Conservation (phyloP, 2,888 invertebrate species). For the Neocrepidodera transversa region DNA sequence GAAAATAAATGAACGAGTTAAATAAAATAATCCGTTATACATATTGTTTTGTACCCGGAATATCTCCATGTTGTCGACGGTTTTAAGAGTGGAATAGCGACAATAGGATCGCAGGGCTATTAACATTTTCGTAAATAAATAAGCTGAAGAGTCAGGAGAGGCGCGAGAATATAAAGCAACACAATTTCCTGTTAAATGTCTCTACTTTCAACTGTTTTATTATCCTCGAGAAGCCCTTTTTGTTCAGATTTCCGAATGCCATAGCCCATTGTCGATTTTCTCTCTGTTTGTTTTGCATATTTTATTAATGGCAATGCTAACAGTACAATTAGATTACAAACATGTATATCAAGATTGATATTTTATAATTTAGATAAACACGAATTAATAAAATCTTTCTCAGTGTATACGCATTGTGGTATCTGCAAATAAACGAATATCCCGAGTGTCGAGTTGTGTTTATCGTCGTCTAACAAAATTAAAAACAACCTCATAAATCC, state of each 20-base stretch:
- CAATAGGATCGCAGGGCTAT: constrained; percentile 10
- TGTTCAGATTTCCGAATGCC: constrained; percentile 42
- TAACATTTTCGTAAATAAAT: constrained; percentile 32
- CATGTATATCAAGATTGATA: no score
- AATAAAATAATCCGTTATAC: not conserved
- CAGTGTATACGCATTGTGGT: not conserved
- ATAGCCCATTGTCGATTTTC: constrained; percentile 45
- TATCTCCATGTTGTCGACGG: constrained; percentile 7
- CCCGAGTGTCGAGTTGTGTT: constrained; percentile 11
- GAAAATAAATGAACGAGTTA: not conserved
- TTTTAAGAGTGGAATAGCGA: not conserved
- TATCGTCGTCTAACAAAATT: constrained; percentile 25
- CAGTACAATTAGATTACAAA: no score
- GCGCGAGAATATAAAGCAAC: constrained; percentile 35
- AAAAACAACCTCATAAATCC: constrained; percentile 22
- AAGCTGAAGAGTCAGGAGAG: constrained; percentile 21
- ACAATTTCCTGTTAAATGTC: constrained; percentile 39
- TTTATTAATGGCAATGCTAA: constrained; percentile 49
- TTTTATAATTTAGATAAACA: no score
- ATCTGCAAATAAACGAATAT: not conserved
- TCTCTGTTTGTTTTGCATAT: constrained; percentile 51
- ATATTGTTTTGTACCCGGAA: not conserved
- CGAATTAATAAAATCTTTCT: no score
- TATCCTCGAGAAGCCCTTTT: constrained; percentile 34
- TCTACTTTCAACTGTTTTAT: constrained; percentile 38